Evolutionary conservation across 2,888 invertebrate species (phyloP).

Genomic region (Mythimna pallens): DNA sequence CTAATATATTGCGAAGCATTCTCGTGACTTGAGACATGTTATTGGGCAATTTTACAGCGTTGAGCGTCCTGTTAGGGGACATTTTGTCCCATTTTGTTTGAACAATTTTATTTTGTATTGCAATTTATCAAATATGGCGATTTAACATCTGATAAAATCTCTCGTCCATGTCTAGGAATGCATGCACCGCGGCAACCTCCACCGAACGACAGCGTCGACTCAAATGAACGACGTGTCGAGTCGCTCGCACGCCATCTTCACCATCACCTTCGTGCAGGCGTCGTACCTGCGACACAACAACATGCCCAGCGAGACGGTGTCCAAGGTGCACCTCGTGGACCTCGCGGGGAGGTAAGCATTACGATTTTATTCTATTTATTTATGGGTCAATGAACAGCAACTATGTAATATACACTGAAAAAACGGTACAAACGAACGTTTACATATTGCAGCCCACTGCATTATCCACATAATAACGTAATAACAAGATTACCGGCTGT

Average conservation of each 20-base stretch:
- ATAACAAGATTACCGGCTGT: no score
- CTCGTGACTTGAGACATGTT: no score
- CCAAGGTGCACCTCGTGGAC: slow-evolving; percentile 97
- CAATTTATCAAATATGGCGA: not conserved
- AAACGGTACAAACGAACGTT: no score
- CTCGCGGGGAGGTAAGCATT: slow-evolving; percentile 95
- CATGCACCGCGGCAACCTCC: slow-evolving; percentile 95
- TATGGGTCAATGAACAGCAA: no score
- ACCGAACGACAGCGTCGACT: slow-evolving; percentile 96
- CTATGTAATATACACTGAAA: no score
- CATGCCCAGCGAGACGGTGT: slow-evolving; percentile 97
- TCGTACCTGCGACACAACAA: slow-evolving; percentile 94
- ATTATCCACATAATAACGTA: no score
- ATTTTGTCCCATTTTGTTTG: no score
- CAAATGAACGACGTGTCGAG: slow-evolving; percentile 98
- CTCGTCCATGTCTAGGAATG: slow-evolving; percentile 90
- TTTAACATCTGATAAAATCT: not conserved
- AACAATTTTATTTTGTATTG: no score
- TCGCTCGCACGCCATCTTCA: slow-evolving; percentile 97
- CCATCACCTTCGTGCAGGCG: slow-evolving; percentile 97
- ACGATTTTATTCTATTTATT: not conserved
- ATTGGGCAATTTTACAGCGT: no score
- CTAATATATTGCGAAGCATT: no score
- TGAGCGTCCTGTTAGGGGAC: no score
- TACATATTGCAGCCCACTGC: no score